Conservation (phyloP, 2,797 vertebrate genomes). For the Bothrops alternatus region DNA sequence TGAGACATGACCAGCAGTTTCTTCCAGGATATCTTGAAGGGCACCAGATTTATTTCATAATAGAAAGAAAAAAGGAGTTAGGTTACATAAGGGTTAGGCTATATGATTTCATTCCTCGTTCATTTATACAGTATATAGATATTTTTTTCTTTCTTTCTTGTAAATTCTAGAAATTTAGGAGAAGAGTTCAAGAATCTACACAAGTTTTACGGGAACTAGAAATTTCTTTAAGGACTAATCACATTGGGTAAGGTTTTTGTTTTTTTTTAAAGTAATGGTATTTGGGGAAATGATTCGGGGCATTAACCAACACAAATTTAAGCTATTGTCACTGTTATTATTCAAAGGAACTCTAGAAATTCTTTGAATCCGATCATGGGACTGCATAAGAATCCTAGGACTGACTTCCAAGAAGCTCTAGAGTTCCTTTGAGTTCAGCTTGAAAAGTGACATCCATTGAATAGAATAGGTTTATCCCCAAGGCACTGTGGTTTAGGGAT, state of each 20-base stretch:
- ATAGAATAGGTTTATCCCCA: not conserved
- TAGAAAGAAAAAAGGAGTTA: not conserved
- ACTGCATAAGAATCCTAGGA: not conserved
- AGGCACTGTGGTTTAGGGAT: not conserved
- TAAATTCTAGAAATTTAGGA: constrained; percentile 86
- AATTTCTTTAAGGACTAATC: constrained; percentile 96
- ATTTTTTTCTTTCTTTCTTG: constrained; percentile 47
- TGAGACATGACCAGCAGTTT: too few species aligned
- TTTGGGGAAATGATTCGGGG: not conserved
- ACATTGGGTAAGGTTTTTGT: constrained; percentile 89
- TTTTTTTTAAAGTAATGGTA: not conserved
- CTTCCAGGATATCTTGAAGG: not conserved
- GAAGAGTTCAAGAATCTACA: constrained; percentile 95
- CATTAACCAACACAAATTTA: not conserved
- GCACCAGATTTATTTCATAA: not conserved
- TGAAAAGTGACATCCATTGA: not conserved
- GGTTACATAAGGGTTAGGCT: not conserved
- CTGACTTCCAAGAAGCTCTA: not conserved
- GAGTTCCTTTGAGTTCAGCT: not conserved
- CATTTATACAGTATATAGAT: constrained; percentile 24
- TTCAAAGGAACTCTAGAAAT: not conserved
- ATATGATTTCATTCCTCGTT: not conserved
- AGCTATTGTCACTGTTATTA: not conserved
- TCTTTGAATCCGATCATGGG: not conserved
- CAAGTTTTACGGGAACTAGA: constrained; percentile 94